These are phyloP conservation scores for Sparidentex hasta DNA, from an alignment of 2,797 vertebrate genomes.

Conservation along the genomic window DNA sequence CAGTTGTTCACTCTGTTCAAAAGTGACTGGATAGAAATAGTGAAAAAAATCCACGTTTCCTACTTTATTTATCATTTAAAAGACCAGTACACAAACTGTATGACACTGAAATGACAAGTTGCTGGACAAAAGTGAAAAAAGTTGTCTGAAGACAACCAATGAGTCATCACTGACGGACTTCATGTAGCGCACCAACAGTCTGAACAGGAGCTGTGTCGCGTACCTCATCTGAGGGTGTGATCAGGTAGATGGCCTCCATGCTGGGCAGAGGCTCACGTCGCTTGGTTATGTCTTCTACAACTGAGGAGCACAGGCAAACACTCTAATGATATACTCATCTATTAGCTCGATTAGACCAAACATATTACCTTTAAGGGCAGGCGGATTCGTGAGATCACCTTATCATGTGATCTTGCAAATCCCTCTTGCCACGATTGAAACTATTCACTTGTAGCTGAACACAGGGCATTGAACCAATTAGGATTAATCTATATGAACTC, in stretches of 20 bases:
- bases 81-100: neutral
- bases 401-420: too few relatives aligned
- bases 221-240: slow-evolving; percentile 87
- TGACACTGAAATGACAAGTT: neutral
- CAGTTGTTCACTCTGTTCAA: neutral
- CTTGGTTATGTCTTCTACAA: slow-evolving; percentile 97
- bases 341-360: neutral
- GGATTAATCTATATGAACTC: too few relatives aligned
- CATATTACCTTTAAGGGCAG: too few relatives aligned
- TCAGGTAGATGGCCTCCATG: slow-evolving; percentile 89
- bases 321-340: neutral
- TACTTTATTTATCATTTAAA: neutral
- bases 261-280: slow-evolving; percentile 94
- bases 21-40: neutral
- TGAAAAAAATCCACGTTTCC: neutral
- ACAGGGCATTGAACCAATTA: too few relatives aligned
- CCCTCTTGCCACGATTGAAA: too few relatives aligned
- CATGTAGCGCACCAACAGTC: neutral
- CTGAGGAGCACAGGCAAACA: slow-evolving; percentile 74
- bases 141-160: neutral
- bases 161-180: neutral
- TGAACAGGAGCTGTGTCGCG: neutral
- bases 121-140: neutral
- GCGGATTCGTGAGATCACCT: too few relatives aligned
- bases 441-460: too few relatives aligned